Base-by-base conservation (phyloP, 2,797 vertebrate genomes). In the Potorous gilbertii region DNA sequence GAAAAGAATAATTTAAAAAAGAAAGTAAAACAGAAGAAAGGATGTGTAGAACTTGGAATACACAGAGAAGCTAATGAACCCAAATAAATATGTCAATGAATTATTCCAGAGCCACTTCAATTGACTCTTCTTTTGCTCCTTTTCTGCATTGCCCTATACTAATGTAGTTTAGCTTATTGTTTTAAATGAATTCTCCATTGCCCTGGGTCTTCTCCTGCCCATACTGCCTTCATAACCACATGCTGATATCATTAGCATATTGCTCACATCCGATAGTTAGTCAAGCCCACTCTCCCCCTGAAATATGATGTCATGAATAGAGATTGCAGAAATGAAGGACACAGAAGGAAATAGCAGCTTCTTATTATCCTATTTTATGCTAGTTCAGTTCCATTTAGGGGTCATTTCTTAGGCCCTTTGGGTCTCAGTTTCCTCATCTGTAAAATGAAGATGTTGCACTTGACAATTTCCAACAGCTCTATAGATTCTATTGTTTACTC, bases 401-500 rank as follows among this genome's bases (percentile, higher is more conserved):
- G 14, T 81, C 6, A 11, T 81, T 40, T 74, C 46, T 9, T 74
- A 40, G 40, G 8, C 18, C 27, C 3, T n/a, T 46, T 46, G 16
- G 28, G n/a, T 18, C 0, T 81, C 29, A 27, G 40, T 81, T n/a
- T 74, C 59, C 18, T 40, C 18, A 74, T 74, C 16, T 40, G 6
- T 74, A 74, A 81, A 81, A 46, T 46, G 40, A 81, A 46, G n/a
- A 81, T 81, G 40, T 81, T 27, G 3, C 3, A 81, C 8, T 40
- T 27, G 74, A 27, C 46, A 9, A 27, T 10, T 1, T 24, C 9
- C 46, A 74, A 46, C 5, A 46, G 40, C 40, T 46, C 40, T 46
- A 1, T 27, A 46, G 1, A 3, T 21, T 40, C 4, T 97, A 95
- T 93, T 97, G 54, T 52, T 98, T 59, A 93, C 91, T 97, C 97